These are phyloP conservation scores for Cirrhinus mrigala DNA, from an alignment of 2,797 vertebrate species.

Conservation along the genomic window DNA sequence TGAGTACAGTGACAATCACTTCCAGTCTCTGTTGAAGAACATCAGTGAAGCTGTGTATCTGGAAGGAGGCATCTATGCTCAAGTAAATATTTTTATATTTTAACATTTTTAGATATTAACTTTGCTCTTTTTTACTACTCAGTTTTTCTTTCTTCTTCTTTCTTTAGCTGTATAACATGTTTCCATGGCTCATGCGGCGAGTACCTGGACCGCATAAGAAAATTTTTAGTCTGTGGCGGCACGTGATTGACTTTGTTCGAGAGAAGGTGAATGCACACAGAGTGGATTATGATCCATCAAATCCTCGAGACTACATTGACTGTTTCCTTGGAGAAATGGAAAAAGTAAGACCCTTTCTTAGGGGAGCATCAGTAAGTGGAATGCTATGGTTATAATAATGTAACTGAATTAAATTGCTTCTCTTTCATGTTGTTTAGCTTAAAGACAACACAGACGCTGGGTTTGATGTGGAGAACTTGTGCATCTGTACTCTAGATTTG, in stretches of 20 bases:
- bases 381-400: not conserved
- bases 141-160: conserved; percentile 3
- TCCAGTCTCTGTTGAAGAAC: conserved; percentile 51
- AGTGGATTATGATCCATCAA: conserved; percentile 66
- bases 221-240: conserved; percentile 41
- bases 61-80: conserved; percentile 49
- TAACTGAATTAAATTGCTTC: not conserved
- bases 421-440: conserved; percentile 10
- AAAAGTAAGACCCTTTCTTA: conserved; percentile 67
- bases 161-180: conserved; percentile 67
- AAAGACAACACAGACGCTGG: conserved; percentile 1
- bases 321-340: conserved; percentile 75
- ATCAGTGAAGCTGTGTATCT: conserved; percentile 50
- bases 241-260: conserved; percentile 53
- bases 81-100: conserved; percentile 58
- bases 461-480: conserved; percentile 48
- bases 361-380: not conserved
- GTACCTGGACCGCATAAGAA: conserved; percentile 73
- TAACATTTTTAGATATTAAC: not conserved
- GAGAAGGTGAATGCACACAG: conserved; percentile 69
- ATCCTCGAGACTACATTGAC: conserved; percentile 79
- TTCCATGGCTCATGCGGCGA: conserved; percentile 69
- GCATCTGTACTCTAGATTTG: conserved; percentile 72
- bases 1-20: conserved; percentile 56
- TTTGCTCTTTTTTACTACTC: not conserved